Base-by-base conservation (phyloP, 1,140 invertebrate genomes). In the Drosophila navojoa region DNA sequence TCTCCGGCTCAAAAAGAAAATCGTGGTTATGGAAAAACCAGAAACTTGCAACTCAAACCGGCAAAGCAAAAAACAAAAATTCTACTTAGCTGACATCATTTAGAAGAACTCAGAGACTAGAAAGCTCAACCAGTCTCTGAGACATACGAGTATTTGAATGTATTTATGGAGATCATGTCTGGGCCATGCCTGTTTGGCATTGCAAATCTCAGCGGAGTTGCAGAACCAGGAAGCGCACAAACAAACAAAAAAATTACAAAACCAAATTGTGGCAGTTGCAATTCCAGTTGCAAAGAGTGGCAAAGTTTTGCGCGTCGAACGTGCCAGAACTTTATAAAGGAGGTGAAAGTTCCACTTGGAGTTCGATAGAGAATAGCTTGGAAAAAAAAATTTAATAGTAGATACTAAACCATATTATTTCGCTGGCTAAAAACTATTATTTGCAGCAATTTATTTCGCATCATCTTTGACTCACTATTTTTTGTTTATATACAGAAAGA, bases 91-190 rank as follows among this genome's bases (percentile, higher is more conserved):
- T 71, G 79, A 82, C 70, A 72, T 72, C 79, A 81, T 79, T 81
- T 75, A 71, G 67, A 71, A 71, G 60, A 80, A 72, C 50, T 61
- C 42, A 22, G 50, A 62, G 55, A 13, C 60, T 40, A 29, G 19
- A 58, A 16, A n/a, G 38, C 3, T 47, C 47, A 73, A 85, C 68
- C 71, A 71, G 59, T 69, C 50, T 66, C 79, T 68, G 74, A 77
- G 38, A 53, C 64, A 81, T 81, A 59, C 57, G 27, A 53, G 49
- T 53, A 42, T 59, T 47, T 70, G 42, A 49, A 68, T 70, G 60
- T 71, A 64, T 75, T 63, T 70, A 75, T 75, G 84, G 52, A 82
- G 84, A 89, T 89, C 87, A 82, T 86, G 79, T 82, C 82, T 82
- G 76, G 11, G 11, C 19, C 6, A 13, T 82, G 80, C 80, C 79